These are phyloP conservation scores for Jacana jacana DNA, from an alignment of 2,113 vertebrate species.

Conservation along the genomic window DNA sequence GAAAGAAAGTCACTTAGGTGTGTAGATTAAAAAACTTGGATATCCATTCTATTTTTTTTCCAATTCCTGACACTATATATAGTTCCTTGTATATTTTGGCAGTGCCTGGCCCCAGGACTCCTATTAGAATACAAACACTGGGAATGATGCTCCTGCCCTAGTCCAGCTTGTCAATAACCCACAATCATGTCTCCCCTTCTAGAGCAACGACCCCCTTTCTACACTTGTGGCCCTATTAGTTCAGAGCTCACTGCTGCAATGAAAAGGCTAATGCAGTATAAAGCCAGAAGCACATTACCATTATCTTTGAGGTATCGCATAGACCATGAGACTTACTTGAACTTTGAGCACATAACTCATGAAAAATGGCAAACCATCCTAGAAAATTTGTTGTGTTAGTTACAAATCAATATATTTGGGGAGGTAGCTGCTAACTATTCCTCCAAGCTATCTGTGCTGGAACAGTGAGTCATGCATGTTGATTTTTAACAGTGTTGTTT, in stretches of 20 bases:
- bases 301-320: background rate
- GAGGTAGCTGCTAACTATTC: background rate
- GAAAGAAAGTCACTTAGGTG: background rate
- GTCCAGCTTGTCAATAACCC: background rate
- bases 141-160: background rate
- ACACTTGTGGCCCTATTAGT: background rate
- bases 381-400: background rate
- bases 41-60: background rate
- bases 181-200: background rate
- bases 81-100: background rate
- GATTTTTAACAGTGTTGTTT: background rate
- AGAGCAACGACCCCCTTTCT: background rate
- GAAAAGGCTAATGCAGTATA: background rate
- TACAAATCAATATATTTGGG: background rate
- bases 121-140: background rate
- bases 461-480: background rate
- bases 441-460: background rate
- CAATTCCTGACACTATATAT: accelerated
- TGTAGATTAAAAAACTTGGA: background rate
- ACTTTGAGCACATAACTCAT: background rate
- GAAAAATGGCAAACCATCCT: background rate
- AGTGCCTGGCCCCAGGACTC: background rate
- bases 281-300: background rate
- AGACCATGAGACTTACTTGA: background rate
- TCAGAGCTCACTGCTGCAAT: background rate